phyloP scores from a whole-genome alignment of 1,140 invertebrate species.

The Drosophila simulans region DNA sequence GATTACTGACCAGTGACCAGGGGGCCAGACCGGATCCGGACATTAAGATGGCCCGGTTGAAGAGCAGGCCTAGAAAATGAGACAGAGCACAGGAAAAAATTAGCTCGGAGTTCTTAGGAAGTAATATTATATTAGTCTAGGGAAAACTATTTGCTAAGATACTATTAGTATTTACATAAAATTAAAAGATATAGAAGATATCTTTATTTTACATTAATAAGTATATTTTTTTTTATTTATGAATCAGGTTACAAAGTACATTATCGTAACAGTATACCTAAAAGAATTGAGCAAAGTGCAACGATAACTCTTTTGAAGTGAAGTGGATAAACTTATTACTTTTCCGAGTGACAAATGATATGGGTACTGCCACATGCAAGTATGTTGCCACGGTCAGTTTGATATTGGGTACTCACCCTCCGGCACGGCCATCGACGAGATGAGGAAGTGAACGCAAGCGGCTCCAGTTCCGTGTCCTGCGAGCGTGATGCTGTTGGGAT shows the following conservation, averaged over 20 bases:
- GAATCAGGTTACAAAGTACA: no score
- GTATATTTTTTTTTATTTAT: no score
- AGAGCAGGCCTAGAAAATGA: slow-evolving; percentile 90
- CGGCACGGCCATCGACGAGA: slow-evolving; percentile 95
- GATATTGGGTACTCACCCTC: slow-evolving; percentile 89
- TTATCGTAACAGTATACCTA: no score
- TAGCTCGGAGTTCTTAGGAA: no score
- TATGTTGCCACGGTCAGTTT: not conserved
- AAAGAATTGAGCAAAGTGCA: no score
- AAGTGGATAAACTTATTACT: not conserved
- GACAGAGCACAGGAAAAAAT: not conserved
- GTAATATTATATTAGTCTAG: no score
- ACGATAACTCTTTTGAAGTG: no score
- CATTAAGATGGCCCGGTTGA: slow-evolving; percentile 97
- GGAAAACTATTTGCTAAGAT: no score
- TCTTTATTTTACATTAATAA: no score
- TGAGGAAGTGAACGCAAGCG: slow-evolving; percentile 96
- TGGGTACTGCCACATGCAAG: not conserved
- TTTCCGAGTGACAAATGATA: not conserved
- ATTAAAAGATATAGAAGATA: no score
- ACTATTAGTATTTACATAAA: no score
- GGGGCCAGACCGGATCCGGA: slow-evolving; percentile 97
- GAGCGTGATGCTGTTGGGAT: slow-evolving; percentile 96
- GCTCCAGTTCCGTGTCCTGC: slow-evolving; percentile 98
- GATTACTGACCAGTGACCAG: slow-evolving; percentile 95